phyloP scores from a whole-genome alignment of 2,888 invertebrate genomes.

The Brachyptera risi region DNA sequence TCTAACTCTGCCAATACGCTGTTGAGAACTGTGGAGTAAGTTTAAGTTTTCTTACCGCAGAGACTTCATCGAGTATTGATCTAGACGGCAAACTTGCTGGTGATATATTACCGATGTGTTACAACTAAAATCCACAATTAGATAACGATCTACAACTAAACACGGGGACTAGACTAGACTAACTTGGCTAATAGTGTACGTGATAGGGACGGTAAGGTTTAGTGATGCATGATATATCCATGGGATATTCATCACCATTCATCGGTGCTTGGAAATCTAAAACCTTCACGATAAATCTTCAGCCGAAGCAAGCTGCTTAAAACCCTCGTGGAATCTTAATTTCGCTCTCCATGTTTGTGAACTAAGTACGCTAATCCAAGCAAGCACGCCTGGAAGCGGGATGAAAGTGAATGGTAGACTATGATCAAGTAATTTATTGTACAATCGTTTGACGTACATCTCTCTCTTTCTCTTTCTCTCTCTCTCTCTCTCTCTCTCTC shows the following conservation, averaged over 20 bases:
- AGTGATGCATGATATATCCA: not conserved
- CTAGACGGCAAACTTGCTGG: too few species aligned
- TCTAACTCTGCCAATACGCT: too few species aligned
- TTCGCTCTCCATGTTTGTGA: not conserved
- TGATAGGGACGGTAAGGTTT: not conserved
- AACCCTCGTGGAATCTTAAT: not conserved
- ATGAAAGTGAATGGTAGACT: too few species aligned
- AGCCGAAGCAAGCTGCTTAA: not conserved
- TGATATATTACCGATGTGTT: too few species aligned
- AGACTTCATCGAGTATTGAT: too few species aligned
- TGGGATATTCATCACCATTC: not conserved
- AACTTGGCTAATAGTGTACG: not conserved
- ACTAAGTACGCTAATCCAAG: not conserved
- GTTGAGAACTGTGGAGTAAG: too few species aligned
- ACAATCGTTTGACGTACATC: too few species aligned
- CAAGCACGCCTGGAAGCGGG: not conserved
- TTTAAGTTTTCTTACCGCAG: too few species aligned
- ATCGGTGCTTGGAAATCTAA: not conserved
- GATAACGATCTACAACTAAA: not conserved
- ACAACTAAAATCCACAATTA: slow-evolving; percentile 5
- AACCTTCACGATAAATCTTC: not conserved
- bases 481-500: too few species aligned
- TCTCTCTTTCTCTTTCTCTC: too few species aligned
- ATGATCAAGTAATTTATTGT: too few species aligned
- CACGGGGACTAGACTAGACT: not conserved